These are phyloP conservation scores for Acleris holmiana DNA, from an alignment of 2,888 invertebrate genomes.

Conservation along the genomic window DNA sequence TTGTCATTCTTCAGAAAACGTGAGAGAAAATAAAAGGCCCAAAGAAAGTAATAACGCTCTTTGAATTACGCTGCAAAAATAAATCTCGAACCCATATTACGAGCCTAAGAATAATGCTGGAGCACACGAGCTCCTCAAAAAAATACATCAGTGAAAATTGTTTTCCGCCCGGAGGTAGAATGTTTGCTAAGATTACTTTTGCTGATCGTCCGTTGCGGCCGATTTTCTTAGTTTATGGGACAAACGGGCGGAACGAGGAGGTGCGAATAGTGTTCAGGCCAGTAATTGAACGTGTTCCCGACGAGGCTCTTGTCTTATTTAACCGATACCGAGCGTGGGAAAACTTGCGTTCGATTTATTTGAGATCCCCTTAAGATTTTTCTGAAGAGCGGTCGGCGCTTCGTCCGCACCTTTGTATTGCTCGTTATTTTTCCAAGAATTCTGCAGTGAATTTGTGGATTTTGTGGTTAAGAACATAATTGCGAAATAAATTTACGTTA, in stretches of 20 bases:
- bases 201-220: slow-evolving; percentile 62
- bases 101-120: slow-evolving; percentile 44
- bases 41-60: slow-evolving; percentile 41
- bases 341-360: slow-evolving; percentile 38
- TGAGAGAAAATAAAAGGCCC: slow-evolving; percentile 38
- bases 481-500: too few species aligned
- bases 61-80: slow-evolving; percentile 44
- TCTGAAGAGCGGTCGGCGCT: slow-evolving; percentile 26
- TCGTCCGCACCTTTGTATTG: slow-evolving; percentile 24
- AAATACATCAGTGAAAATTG: slow-evolving; percentile 69
- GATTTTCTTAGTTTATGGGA: slow-evolving; percentile 63
- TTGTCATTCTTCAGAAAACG: slow-evolving; percentile 40
- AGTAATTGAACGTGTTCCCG: slow-evolving; percentile 45
- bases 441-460: slow-evolving; percentile 20
- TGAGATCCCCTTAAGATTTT: slow-evolving; percentile 38
- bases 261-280: slow-evolving; percentile 54
- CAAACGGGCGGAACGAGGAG: slow-evolving; percentile 54
- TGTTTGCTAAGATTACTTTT: slow-evolving; percentile 68
- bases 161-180: slow-evolving; percentile 64
- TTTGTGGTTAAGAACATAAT: slow-evolving; percentile 15
- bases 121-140: slow-evolving; percentile 53
- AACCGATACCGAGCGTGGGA: slow-evolving; percentile 37
- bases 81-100: slow-evolving; percentile 46
- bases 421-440: slow-evolving; percentile 29
- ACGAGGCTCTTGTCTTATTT: slow-evolving; percentile 37